Base-by-base conservation (phyloP, 2,113 vertebrate species). In the Morone saxatilis region DNA sequence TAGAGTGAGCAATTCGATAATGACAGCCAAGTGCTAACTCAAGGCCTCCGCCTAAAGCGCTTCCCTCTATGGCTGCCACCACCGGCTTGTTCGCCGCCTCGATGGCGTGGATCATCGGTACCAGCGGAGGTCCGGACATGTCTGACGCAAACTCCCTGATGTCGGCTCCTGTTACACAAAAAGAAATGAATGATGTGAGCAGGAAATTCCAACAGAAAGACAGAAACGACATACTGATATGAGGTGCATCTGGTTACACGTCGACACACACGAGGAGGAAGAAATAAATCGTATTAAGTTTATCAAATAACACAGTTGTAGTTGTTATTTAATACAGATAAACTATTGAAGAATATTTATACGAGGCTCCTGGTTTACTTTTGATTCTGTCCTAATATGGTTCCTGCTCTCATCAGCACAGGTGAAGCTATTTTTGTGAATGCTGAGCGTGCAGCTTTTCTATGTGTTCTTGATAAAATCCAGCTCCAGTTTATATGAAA, bases 11-110 rank as follows among this genome's bases (percentile, higher is more conserved):
- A 4, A 99, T 76, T 45, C 98, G 95, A 86, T 98, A 99, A 92
- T 99, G 98, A 93, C 97, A 99, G 85, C 95, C 96, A 48, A 99
- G 94, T 0, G 97, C 96, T 74, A 99, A 81, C 90, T 99, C 98
- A 8, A 99, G 93, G 8, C 96, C 98, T 43, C 98, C 98, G 25
- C 98, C 98, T 2, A 99, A 78, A 47, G 98, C 98, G 5, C 95
- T 0, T 0, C 96, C 96, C 78, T 99, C 96, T 57, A 99, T 97
- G 61, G 97, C 97, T 1, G 98, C 98, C 85, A 99, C 97, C 89
- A 98, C 89, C 0, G 97, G 97, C 88, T 99, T 99, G 86, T 93
- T 31, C 0, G 87, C 88, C 31, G 91, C 93, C 85, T 98, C 97
- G 1, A 99, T 94, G 19, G 92, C 83, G 6, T 97, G 95, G 66